Base-by-base conservation (phyloP, 2,797 vertebrate species). In the Leuciscus waleckii region DNA sequence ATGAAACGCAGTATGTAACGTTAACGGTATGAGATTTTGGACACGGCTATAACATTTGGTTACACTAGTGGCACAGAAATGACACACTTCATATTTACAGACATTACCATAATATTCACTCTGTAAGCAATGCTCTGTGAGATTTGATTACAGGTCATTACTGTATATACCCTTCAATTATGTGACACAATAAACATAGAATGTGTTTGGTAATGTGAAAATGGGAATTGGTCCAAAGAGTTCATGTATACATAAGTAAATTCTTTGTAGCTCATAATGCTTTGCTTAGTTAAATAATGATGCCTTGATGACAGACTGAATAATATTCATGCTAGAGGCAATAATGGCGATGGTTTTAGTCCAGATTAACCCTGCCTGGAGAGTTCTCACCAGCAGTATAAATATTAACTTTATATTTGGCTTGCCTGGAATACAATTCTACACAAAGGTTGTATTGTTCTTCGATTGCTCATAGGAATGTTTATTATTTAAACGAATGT, bases 81-180 rank as follows among this genome's bases (percentile, higher is more conserved):
- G 1, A 32, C 67, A 70, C 9, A 10, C 7, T 70, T 74, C 17
- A 37, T 41, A 23, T 83, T 35, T 74, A 74, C 35, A 83, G 41
- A 83, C 29, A 46, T 43, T 1, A 32, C n/a, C 76, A 65, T 65
- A 41, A 68, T 63, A 75, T 83, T 83, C 11, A 29, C 61, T 37
- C 13, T 49, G 41, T 51, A 65, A 74, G 29, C 43, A 74, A 21
- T 26, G 32, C 54, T 67, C 23, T 51, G 26, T 43, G n/a, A 65
- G 76, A 75, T 83, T 75, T 75, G 41, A 83, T 83, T 63, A 51
- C 29, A 74, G 58, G 29, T 82, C 29, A 75, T 83, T 63, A n/a
- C 70, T 74, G 29, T 37, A 46, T 46, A 65, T 74, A 49, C 41
- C 81, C 56, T 7, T 74, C 43, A 35, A 82, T 74, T 74, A 74